Evolutionary conservation across 2,113 vertebrate species (phyloP), one percentile per base, ranked within the genome.

Genomic region (Pandion haliaetus): DNA sequence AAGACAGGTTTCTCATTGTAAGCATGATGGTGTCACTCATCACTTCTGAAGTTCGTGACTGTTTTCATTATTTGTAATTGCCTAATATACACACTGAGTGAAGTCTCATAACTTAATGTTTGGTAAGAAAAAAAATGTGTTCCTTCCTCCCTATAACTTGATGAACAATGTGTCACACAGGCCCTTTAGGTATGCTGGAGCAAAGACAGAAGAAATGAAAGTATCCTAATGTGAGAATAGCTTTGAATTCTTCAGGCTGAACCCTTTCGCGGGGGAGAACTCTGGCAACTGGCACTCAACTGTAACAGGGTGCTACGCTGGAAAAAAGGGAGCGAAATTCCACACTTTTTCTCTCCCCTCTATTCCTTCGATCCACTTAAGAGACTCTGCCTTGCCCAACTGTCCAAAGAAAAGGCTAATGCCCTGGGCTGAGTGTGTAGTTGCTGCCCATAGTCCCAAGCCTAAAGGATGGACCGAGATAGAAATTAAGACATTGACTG

Each of bases 251-350:
- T 70, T 40, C 29, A 59, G 50, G 38, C 32, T 73, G 47, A 81
- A 77, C 21, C 5, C 8, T 57, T 38, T 89, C 26, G 24, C 2
- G 1, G 25, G 11, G 8, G 26, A 78, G 9, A 66, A 82, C 4
- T 50, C 16, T 2, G 1, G 8, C 3, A 1, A 18, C n/a, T 67
- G 14, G 6, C 3, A 5, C 31, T 72, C 18, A 61, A 5, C 3
- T 23, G 29, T 76, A 79, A 44, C 10, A 72, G 7, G 42, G 32
- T 40, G 19, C 12, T 59, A 21, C 6, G 16, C 20, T 55, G 31
- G 38, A 42, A 49, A 61, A 79, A 19, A 49, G 1, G 3, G 26
- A 82, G 21, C 29, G 15, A 90, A 85, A 59, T 85, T 76, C 12
- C 12, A 21, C 7, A 54, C 17, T 47, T 74, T 54, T 10, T n/a